Evolutionary conservation across 2,797 vertebrate genomes (phyloP), one percentile per base, ranked within the genome.

Genomic region (Adelosebastes latens): DNA sequence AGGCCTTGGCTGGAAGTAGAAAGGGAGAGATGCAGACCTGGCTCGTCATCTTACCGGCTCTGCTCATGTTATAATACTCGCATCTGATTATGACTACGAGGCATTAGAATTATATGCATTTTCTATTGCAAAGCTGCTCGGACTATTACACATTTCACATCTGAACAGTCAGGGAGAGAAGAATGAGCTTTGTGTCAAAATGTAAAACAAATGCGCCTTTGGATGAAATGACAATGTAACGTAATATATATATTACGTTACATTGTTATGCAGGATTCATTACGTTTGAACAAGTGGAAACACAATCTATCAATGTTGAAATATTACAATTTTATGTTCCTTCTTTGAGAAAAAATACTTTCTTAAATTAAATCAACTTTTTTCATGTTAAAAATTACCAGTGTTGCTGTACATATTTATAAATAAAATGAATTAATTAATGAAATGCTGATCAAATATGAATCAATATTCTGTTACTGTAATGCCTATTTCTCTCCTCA

Each of bases 161-260:
- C 4, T 61, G 24, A 52, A 8, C 20, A 4, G 11, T 13, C 31
- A 75, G 14, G 1, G 14, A 27, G 36, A 39, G 36, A 59, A 75
- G 5, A 31, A 42, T 11, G 16, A 46, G 34, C 25, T 70, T 55
- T 5, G 22, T 1, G 18, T 13, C 36, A 39, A 39, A 39, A 39
- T 39, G 34, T 36, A 13, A 36, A 39, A 39, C 12, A n/a, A n/a
- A n/a, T n/a, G n/a, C n/a, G 0, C 0, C 36, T 13, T 39, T 39
- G 36, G 36, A 39, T 39, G 36, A 0, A 39, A 39, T 39, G 36
- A 39, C 12, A 39, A 39, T 6, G 12, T 39, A 0, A 39, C 0
- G 36, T 39, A 39, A 39, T 34, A 34, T 13, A n/a, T n/a, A 39
- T 39, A 70, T 49, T 4, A 49, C 1, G 6, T 62, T 0, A 61